These are phyloP conservation scores for Myotis lucifugus DNA, from an alignment of 2,113 vertebrate species.

Conservation along the genomic window DNA sequence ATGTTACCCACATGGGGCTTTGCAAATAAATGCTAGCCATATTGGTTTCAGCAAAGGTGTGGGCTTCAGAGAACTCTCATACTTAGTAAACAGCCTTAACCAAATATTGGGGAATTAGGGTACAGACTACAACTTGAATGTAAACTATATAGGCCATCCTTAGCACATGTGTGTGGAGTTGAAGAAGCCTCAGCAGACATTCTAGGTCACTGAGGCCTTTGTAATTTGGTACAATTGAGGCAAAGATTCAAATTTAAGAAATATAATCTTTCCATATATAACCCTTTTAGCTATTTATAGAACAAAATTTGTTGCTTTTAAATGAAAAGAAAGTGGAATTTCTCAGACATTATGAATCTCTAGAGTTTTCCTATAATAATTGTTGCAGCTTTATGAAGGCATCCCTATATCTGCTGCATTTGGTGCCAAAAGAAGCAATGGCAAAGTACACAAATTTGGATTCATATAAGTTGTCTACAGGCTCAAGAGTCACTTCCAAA, in stretches of 20 bases:
- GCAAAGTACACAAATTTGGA: not conserved
- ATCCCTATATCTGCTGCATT: not conserved
- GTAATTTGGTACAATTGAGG: not conserved
- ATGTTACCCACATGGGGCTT: not conserved
- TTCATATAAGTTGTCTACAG: not conserved
- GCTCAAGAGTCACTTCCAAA: not conserved
- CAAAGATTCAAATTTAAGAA: not conserved
- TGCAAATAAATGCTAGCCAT: not conserved
- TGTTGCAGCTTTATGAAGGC: not conserved
- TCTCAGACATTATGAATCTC: not conserved
- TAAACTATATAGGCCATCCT: not conserved
- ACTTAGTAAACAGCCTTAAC: not conserved
- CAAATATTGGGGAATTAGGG: not conserved
- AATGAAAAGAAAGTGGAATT: constrained; percentile 2
- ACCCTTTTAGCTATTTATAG: not conserved
- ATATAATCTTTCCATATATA: not conserved
- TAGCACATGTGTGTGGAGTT: not conserved
- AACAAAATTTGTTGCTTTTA: not conserved
- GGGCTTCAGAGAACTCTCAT: not conserved
- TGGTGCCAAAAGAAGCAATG: not conserved
- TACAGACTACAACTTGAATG: not conserved
- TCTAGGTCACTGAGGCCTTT: not conserved
- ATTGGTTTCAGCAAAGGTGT: not conserved
- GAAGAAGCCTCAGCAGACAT: not conserved
- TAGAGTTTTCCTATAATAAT: not conserved